phyloP scores from a whole-genome alignment of 2,888 invertebrate species.

The Xylophagus ater region DNA sequence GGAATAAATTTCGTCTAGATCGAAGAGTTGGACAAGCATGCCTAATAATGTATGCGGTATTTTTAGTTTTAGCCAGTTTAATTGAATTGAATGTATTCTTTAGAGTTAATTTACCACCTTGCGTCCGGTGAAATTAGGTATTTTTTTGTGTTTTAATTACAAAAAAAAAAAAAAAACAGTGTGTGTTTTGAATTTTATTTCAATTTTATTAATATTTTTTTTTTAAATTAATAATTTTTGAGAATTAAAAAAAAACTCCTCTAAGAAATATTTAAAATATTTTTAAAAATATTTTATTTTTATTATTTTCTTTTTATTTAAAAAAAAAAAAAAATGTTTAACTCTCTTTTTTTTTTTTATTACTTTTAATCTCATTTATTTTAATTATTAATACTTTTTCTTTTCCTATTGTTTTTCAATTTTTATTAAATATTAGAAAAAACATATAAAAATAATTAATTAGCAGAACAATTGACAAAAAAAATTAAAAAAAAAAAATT shows the following conservation, averaged over 20 bases:
- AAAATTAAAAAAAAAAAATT: no score
- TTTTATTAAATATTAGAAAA: no score
- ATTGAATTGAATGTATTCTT: conserved; percentile 91
- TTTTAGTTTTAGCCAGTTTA: conserved; percentile 75
- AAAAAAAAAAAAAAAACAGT: background rate
- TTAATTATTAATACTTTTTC: no score
- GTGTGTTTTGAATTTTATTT: conserved; percentile 5
- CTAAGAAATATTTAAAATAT: background rate
- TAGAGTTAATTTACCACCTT: conserved; percentile 78
- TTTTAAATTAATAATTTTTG: background rate
- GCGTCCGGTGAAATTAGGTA: conserved; percentile 44
- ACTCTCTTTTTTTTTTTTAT: no score
- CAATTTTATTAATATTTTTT: background rate
- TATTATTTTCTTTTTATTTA: no score
- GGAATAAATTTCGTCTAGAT: conserved; percentile 79
- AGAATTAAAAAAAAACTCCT: background rate
- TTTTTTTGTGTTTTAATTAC: no score
- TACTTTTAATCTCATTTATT: no score
- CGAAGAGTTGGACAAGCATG: conserved; percentile 75
- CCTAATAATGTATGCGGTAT: conserved; percentile 76
- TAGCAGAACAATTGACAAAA: no score
- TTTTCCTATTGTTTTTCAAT: no score
- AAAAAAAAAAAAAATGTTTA: no score
- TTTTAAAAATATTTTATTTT: background rate
- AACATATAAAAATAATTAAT: no score